Evolutionary conservation across 2,113 vertebrate genomes (phyloP).

Genomic region (Craseonycteris thonglongyai): DNA sequence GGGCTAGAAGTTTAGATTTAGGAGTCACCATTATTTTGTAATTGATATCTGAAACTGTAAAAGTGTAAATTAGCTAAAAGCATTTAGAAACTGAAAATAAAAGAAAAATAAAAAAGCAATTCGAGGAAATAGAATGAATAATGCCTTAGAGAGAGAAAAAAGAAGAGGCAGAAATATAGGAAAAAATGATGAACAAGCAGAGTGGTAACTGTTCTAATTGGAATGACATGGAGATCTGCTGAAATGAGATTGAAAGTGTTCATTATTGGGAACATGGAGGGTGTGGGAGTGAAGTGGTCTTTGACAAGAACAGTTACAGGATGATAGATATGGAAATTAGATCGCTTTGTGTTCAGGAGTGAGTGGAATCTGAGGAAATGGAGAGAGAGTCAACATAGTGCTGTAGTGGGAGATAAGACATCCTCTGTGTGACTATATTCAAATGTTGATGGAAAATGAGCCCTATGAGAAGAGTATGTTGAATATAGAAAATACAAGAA

Average conservation of each 20-base stretch:
- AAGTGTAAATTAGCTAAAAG: neutral
- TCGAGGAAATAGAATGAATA: neutral
- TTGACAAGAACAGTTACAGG: neutral
- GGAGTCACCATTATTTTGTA: neutral
- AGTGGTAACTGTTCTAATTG: neutral
- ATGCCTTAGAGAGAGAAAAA: neutral
- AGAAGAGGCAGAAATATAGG: neutral
- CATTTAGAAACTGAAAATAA: neutral
- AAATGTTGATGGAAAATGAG: neutral
- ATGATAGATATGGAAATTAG: neutral
- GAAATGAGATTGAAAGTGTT: neutral
- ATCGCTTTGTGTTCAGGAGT: neutral
- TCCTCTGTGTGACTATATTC: neutral
- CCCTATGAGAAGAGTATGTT: neutral
- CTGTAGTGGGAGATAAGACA: neutral
- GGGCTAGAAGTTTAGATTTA: neutral
- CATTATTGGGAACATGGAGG: neutral
- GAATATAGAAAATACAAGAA: neutral
- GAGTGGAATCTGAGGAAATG: neutral
- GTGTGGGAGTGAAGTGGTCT: neutral
- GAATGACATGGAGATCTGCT: neutral
- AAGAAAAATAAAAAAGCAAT: neutral
- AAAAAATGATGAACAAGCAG: neutral
- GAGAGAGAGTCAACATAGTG: fast-evolving
- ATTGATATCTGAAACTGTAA: neutral